phyloP scores from a whole-genome alignment of 2,797 vertebrate species.

The Tolypeutes matacus region DNA sequence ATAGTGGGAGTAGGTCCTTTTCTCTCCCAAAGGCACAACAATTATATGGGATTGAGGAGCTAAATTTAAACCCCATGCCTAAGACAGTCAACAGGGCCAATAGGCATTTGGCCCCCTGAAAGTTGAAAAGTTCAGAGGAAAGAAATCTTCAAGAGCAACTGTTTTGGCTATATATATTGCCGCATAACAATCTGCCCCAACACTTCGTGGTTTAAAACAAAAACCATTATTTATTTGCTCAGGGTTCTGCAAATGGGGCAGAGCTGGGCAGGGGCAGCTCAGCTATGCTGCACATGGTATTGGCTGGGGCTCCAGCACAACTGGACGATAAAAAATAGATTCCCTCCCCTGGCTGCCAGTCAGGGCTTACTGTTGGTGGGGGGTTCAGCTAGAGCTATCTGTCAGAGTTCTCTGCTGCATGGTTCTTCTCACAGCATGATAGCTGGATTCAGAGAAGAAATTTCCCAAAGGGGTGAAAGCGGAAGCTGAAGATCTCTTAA shows the following conservation, averaged over 20 bases:
- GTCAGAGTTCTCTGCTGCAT: not conserved
- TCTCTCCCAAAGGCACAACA: not conserved
- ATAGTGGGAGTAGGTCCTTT: not conserved
- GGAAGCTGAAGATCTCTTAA: not conserved
- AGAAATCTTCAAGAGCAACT: not conserved
- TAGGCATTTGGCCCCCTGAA: not conserved
- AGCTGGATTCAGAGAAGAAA: not conserved
- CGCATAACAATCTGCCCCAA: not conserved
- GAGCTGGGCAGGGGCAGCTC: not conserved
- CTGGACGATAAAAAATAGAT: not conserved
- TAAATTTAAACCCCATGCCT: not conserved
- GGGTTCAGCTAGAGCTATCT: not conserved
- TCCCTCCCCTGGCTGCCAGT: not conserved
- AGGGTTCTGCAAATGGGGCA: not conserved
- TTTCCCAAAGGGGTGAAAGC: not conserved
- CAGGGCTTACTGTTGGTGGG: not conserved
- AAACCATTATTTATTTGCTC: not conserved
- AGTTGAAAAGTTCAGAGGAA: not conserved
- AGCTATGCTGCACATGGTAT: rapidly evolving
- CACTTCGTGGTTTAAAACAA: not conserved
- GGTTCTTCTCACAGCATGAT: not conserved
- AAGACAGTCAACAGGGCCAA: not conserved
- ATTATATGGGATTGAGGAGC: not conserved
- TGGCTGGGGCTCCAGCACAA: not conserved
- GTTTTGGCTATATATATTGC: not conserved